These are phyloP conservation scores for Heliconius aoede DNA, from an alignment of 2,888 invertebrate genomes.

Conservation along the genomic window DNA sequence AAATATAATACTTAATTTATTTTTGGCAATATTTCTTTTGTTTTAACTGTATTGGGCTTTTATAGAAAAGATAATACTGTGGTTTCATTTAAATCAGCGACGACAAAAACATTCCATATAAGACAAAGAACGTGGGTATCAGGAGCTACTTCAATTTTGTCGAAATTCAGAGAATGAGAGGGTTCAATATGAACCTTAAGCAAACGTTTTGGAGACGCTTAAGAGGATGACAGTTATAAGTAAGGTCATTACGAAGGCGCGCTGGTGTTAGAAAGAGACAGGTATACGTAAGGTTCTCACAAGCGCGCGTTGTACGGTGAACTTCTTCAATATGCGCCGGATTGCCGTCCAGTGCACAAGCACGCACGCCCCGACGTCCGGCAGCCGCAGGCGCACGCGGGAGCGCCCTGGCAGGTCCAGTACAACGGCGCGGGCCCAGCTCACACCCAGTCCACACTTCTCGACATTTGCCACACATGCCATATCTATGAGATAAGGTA, in stretches of 20 bases:
- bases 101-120: too few species aligned
- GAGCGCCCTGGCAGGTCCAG: conserved; percentile 66
- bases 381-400: conserved; percentile 82
- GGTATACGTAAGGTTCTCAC: conserved; percentile 57
- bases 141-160: too few species aligned
- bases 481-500: conserved; percentile 58
- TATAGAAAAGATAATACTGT: too few species aligned
- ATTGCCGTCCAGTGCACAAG: conserved; percentile 78
- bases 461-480: conserved; percentile 64
- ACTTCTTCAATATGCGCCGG: conserved; percentile 75
- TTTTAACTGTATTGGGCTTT: too few species aligned
- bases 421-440: conserved; percentile 86
- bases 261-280: neutral
- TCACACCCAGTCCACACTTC: conserved; percentile 58
- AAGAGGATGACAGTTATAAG: too few species aligned
- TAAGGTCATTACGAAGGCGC: neutral
- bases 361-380: conserved; percentile 85
- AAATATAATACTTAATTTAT: too few species aligned
- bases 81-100: too few species aligned
- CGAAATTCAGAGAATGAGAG: too few species aligned
- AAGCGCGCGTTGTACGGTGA: conserved; percentile 77
- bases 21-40: too few species aligned
- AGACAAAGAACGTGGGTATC: too few species aligned
- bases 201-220: too few species aligned
- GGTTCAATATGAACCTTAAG: too few species aligned